Conservation (phyloP, 2,888 invertebrate species). For the Leucania comma region DNA sequence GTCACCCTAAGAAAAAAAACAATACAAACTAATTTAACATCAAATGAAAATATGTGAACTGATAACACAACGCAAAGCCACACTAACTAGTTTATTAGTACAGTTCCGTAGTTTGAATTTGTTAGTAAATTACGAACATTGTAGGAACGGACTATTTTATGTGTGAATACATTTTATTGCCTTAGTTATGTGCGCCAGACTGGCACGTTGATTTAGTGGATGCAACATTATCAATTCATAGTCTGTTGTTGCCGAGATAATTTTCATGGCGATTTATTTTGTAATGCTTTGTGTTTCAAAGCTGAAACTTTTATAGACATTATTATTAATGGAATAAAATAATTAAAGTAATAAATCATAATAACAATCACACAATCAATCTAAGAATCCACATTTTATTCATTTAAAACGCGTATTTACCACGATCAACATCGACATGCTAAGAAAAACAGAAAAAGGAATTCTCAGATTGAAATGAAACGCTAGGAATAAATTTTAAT, state of each 20-base stretch:
- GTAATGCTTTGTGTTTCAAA: slow-evolving; percentile 12
- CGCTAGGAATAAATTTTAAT: too few species aligned
- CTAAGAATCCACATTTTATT: too few species aligned
- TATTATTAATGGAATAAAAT: too few species aligned
- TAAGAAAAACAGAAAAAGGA: too few species aligned
- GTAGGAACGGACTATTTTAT: slow-evolving; percentile 49
- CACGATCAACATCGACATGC: too few species aligned
- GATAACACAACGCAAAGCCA: slow-evolving; percentile 50
- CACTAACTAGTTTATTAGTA: slow-evolving; percentile 54
- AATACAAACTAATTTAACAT: slow-evolving; percentile 3
- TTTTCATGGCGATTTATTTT: slow-evolving; percentile 23
- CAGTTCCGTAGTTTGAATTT: slow-evolving; percentile 53
- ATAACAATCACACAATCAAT: too few species aligned
- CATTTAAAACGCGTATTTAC: too few species aligned
- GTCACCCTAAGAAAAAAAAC: background rate
- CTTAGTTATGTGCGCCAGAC: slow-evolving; percentile 54
- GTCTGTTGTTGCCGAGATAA: slow-evolving; percentile 35
- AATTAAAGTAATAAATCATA: too few species aligned
- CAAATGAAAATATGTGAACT: slow-evolving; percentile 35
- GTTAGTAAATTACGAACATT: slow-evolving; percentile 56
- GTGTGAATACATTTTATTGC: slow-evolving; percentile 63
- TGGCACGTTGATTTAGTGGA: slow-evolving; percentile 53
- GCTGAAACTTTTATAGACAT: too few species aligned
- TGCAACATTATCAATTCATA: slow-evolving; percentile 48
- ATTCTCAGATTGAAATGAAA: too few species aligned